These are phyloP conservation scores for Drosophila ogumai DNA, from an alignment of 1,140 invertebrate species.

Conservation along the genomic window DNA sequence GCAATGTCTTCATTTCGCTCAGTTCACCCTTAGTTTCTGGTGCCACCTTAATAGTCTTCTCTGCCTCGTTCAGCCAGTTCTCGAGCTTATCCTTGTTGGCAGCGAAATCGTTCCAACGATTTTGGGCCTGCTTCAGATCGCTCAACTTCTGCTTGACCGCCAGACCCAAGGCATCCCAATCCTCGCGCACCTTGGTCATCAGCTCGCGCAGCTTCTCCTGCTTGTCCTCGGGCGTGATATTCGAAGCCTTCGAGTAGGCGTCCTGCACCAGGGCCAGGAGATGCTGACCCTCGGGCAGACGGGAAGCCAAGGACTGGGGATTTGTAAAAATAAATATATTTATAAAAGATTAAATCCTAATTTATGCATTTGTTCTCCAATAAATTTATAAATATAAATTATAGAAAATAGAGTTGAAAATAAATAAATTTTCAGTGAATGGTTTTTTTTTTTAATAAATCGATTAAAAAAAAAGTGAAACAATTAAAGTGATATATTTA, in stretches of 20 bases:
- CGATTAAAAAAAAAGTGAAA: no score
- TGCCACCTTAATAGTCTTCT: conserved; percentile 87
- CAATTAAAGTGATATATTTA: no score
- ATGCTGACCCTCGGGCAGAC: conserved; percentile 94
- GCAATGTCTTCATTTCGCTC: conserved; percentile 95
- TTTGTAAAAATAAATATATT: neutral
- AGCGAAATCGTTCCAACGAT: conserved; percentile 92
- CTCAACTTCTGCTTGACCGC: conserved; percentile 92
- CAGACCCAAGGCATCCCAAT: conserved; percentile 93
- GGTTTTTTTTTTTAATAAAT: no score
- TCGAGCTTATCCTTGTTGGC: conserved; percentile 89
- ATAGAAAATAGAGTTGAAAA: no score
- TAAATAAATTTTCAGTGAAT: no score
- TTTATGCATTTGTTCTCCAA: no score
- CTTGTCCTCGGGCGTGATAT: conserved; percentile 91
- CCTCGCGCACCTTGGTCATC: conserved; percentile 90
- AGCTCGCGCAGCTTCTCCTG: conserved; percentile 91
- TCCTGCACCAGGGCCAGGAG: conserved; percentile 92
- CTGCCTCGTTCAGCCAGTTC: conserved; percentile 90
- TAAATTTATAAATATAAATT: no score
- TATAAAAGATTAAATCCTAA: neutral
- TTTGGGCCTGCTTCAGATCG: conserved; percentile 91
- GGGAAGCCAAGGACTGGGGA: conserved; percentile 88
- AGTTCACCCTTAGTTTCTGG: conserved; percentile 92
- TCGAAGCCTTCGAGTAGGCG: conserved; percentile 93